phyloP scores from a whole-genome alignment of 2,797 vertebrate species.

The Gallinago solitaria region DNA sequence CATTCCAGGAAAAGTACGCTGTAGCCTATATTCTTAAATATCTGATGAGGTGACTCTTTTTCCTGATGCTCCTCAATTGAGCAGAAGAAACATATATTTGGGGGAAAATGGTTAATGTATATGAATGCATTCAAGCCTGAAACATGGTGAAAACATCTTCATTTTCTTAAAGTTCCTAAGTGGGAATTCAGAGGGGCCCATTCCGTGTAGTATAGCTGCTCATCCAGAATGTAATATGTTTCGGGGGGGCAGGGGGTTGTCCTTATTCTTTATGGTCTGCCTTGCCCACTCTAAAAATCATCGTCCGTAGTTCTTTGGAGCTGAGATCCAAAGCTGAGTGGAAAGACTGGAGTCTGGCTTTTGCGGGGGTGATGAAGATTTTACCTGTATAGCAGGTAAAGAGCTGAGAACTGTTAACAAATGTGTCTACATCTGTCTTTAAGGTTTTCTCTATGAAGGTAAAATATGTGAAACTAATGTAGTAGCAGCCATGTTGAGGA shows the following conservation, averaged over 20 bases:
- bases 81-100: background rate
- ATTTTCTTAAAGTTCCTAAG: background rate
- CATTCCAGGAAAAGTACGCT: slow-evolving; percentile 8
- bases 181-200: background rate
- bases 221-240: background rate
- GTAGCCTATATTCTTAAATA: slow-evolving; percentile 10
- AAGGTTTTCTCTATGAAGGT: background rate
- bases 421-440: background rate
- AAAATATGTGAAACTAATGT: background rate
- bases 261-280: background rate
- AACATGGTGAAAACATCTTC: background rate
- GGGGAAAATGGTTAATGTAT: background rate
- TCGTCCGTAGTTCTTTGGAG: accelerated
- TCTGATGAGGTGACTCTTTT: background rate
- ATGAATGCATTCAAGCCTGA: background rate
- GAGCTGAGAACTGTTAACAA: background rate
- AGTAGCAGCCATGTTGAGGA: background rate
- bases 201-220: background rate
- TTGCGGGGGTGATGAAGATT: background rate
- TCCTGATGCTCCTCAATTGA: background rate
- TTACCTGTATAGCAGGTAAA: background rate
- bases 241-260: background rate
- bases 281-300: background rate
- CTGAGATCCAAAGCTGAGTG: background rate
- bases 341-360: background rate